phyloP scores from a whole-genome alignment of 2,797 vertebrate species.

The Poecilia velifera region DNA sequence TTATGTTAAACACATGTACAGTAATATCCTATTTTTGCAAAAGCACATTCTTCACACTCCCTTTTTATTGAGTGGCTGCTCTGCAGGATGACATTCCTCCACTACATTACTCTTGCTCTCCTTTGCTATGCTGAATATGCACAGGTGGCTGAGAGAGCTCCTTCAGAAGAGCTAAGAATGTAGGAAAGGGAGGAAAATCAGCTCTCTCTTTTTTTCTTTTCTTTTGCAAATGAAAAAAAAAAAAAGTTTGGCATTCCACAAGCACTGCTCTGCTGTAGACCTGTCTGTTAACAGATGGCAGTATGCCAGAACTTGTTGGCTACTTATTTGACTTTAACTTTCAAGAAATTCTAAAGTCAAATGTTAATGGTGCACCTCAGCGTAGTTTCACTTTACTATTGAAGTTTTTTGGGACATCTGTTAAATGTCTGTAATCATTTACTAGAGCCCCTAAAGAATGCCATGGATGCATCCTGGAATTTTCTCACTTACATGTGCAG shows the following conservation, averaged over 20 bases:
- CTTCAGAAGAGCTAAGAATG: constrained; percentile 52
- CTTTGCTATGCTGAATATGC: constrained; percentile 77
- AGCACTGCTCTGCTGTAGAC: constrained; percentile 70
- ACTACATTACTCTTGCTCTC: constrained; percentile 55
- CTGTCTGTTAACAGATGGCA: constrained; percentile 70
- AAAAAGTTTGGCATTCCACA: constrained; percentile 80
- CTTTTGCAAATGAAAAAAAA: constrained; percentile 71
- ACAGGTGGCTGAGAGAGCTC: constrained; percentile 75
- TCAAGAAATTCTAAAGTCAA: constrained; percentile 54
- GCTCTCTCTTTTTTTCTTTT: constrained; percentile 32
- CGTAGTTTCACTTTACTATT: constrained; percentile 55
- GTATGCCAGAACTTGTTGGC: constrained; percentile 64
- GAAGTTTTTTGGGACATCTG: constrained; percentile 54
- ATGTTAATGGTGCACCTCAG: constrained; percentile 51
- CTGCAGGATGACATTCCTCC: constrained; percentile 72
- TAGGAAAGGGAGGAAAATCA: constrained; percentile 66
- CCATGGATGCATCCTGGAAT: constrained; percentile 66
- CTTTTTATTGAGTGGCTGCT: constrained; percentile 74
- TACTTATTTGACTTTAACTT: constrained; percentile 58
- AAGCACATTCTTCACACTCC: constrained; percentile 74
- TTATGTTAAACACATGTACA: constrained; percentile 75
- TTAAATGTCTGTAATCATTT: constrained; percentile 64
- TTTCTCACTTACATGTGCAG: constrained; percentile 65
- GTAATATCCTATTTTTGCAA: constrained; percentile 72
- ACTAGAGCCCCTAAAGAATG: constrained; percentile 57